Evolutionary conservation across 2,113 vertebrate species (phyloP).

Genomic region (Ammodytes dubius): DNA sequence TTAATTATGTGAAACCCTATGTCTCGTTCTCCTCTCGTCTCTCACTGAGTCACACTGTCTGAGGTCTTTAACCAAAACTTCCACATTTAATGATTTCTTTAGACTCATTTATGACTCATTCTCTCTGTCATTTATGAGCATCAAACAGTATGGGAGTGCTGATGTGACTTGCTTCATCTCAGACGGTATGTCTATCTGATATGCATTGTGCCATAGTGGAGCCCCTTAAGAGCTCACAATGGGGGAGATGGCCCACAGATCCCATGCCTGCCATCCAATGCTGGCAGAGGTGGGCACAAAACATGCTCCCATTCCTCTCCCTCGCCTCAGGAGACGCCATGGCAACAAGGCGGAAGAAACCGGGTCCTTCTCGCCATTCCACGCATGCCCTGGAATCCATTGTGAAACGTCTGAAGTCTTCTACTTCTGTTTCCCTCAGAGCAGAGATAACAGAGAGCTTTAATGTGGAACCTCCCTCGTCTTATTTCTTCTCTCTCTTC

Average conservation of each 20-base stretch:
- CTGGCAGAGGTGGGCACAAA: conserved; percentile 74
- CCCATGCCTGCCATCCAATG: conserved; percentile 58
- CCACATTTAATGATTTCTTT: conserved; percentile 43
- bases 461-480: conserved; percentile 62
- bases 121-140: conserved; percentile 19
- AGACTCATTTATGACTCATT: conserved; percentile 33
- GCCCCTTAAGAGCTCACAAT: conserved; percentile 31
- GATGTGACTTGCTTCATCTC: conserved; percentile 47
- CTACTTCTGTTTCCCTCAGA: conserved; percentile 56
- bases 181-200: conserved; percentile 43
- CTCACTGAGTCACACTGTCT: neutral
- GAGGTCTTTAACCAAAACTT: neutral
- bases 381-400: conserved; percentile 84
- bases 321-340: conserved; percentile 82
- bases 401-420: conserved; percentile 71
- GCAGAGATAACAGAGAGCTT: conserved; percentile 65
- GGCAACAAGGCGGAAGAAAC: conserved; percentile 83
- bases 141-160: conserved; percentile 10
- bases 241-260: conserved; percentile 47
- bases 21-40: neutral
- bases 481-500: conserved; percentile 26
- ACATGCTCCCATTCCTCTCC: conserved; percentile 79
- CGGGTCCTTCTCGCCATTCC: conserved; percentile 78
- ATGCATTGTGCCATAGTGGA: conserved; percentile 36
- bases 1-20: conserved; percentile 17